Conservation (phyloP, 2,888 invertebrate species). For the Gastrophysa polygoni region DNA sequence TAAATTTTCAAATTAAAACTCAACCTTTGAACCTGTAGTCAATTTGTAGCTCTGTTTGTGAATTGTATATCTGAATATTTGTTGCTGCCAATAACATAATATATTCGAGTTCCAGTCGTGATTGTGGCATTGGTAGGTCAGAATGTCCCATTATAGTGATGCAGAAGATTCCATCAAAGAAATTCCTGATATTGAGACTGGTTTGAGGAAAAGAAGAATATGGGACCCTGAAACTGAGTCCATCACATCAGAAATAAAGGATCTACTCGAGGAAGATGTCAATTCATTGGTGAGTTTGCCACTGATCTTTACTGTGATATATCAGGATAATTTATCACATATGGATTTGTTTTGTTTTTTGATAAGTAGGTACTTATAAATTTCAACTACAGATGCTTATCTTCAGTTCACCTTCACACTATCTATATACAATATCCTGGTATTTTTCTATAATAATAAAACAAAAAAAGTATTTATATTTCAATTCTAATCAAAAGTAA, state of each 20-base stretch:
- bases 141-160: conserved; percentile 58
- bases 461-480: too few species aligned
- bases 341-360: too few species aligned
- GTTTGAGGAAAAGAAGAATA: conserved; percentile 52
- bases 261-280: conserved; percentile 58
- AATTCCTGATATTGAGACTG: conserved; percentile 48
- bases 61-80: too few species aligned
- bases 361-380: too few species aligned
- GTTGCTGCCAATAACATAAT: background rate
- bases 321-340: too few species aligned
- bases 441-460: too few species aligned
- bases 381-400: too few species aligned
- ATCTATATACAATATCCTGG: background rate
- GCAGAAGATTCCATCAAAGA: conserved; percentile 55
- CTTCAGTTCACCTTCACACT: too few species aligned
- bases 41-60: too few species aligned
- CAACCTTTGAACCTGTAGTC: background rate
- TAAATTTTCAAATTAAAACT: background rate
- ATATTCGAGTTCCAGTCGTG: background rate
- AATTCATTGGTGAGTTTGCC: conserved; percentile 52
- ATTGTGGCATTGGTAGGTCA: background rate
- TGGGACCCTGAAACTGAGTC: conserved; percentile 59
- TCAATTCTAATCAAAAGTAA: too few species aligned
- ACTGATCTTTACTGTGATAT: too few species aligned
- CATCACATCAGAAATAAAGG: conserved; percentile 59